A percentile compares a stretch with the other conserved stretches of the same genome.
Conservation (phyloP, 2,888 invertebrate genomes). For the Mechanitis messenoides region DNA sequence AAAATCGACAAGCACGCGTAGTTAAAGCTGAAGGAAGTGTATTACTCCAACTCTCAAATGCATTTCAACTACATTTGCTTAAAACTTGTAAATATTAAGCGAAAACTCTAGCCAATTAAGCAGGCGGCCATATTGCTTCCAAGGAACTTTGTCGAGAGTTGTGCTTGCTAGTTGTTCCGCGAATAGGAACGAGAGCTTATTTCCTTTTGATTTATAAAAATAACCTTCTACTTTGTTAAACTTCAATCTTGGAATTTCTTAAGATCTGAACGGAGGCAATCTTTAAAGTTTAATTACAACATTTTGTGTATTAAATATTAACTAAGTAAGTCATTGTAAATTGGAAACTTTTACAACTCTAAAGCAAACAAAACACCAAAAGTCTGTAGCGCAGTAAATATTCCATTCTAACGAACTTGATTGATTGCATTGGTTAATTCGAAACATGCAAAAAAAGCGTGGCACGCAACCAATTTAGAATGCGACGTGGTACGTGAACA, state of each 20-base stretch:
- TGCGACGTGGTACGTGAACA: slow-evolving; percentile 55
- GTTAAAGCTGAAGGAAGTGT: slow-evolving; percentile 38
- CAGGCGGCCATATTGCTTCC: slow-evolving; percentile 50
- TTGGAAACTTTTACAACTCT: slow-evolving; percentile 12
- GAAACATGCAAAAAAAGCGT: slow-evolving; percentile 45
- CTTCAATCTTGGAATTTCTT: slow-evolving; percentile 2
- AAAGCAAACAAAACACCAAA: slow-evolving; percentile 21
- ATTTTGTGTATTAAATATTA: slow-evolving; percentile 7
- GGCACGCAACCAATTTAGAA: slow-evolving; percentile 60
- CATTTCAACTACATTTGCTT: slow-evolving; percentile 55
- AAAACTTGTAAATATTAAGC: slow-evolving; percentile 62
- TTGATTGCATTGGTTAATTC: slow-evolving; percentile 43
- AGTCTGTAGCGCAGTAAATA: slow-evolving; percentile 26
- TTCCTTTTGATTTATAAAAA: slow-evolving; percentile 52
- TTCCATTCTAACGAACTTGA: slow-evolving; percentile 38
- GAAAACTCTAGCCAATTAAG: slow-evolving; percentile 66
- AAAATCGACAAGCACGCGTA: slow-evolving; percentile 39
- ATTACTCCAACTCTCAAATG: slow-evolving; percentile 44
- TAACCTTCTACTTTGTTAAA: slow-evolving; percentile 1
- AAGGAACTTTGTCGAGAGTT: slow-evolving; percentile 49
- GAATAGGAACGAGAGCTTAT: slow-evolving; percentile 55
- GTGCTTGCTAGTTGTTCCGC: slow-evolving; percentile 39
- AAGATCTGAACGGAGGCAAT: too few relatives aligned
- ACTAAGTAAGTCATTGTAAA: slow-evolving; percentile 9
- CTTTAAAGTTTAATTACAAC: too few relatives aligned